Conservation (phyloP, 2,888 invertebrate species). For the Zygothrica quintamaculata region DNA sequence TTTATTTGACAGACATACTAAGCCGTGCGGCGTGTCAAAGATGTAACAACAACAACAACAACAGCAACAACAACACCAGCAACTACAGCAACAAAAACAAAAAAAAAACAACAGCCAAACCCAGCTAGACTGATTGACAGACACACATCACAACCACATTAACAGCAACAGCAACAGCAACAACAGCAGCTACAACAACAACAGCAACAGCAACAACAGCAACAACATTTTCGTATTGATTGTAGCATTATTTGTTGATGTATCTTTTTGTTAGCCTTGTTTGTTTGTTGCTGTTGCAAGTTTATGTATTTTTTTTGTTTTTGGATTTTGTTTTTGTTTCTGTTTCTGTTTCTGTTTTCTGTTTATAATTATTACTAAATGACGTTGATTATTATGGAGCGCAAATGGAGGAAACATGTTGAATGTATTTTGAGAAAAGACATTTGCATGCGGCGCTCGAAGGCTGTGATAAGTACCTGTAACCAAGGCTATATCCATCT, state of each 20-base stretch:
- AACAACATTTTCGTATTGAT: slow-evolving; percentile 31
- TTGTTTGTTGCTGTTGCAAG: slow-evolving; percentile 31
- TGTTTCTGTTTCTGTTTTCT: slow-evolving; percentile 58
- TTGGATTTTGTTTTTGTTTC: slow-evolving; percentile 35
- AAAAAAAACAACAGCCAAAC: slow-evolving; percentile 48
- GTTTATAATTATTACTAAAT: slow-evolving; percentile 75
- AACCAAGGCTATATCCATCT: slow-evolving; percentile 58
- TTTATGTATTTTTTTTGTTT: too few species aligned
- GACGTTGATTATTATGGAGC: slow-evolving; percentile 78
- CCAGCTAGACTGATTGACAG: slow-evolving; percentile 77
- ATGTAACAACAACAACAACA: slow-evolving; percentile 46
- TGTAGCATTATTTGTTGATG: slow-evolving; percentile 38
- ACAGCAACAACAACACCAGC: too few species aligned
- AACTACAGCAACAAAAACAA: slow-evolving; percentile 8
- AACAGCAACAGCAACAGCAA: slow-evolving; percentile 17
- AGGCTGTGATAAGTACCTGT: slow-evolving; percentile 84
- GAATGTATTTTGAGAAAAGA: slow-evolving; percentile 75
- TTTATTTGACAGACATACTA: slow-evolving; percentile 63
- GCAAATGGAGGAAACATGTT: slow-evolving; percentile 79
- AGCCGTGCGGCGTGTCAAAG: slow-evolving; percentile 50
- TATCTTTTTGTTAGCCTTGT: too few species aligned
- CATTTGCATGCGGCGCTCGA: slow-evolving; percentile 81
- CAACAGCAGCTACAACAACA: slow-evolving; percentile 3
- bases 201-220: slow-evolving; percentile 31
- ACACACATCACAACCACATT: slow-evolving; percentile 25